A percentile compares a stretch with the other conserved stretches of the same genome.
phyloP scores from a whole-genome alignment of 2,797 vertebrate species.

The Microtus agrestis region DNA sequence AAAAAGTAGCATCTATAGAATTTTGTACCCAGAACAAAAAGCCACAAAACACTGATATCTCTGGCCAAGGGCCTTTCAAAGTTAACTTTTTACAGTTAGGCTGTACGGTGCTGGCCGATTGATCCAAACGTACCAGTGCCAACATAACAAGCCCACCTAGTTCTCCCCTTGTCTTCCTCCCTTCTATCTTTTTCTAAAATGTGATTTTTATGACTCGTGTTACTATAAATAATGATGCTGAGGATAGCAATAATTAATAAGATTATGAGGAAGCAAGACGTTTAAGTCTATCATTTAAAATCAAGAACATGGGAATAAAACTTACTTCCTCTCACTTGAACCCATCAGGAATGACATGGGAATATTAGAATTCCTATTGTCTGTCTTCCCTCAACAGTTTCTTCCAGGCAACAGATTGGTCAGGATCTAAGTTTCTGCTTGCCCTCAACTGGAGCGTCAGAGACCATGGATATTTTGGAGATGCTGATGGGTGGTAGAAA shows the following conservation, averaged over 20 bases:
- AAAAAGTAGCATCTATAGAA: background rate
- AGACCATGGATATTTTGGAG: background rate
- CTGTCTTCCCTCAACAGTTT: constrained; percentile 7
- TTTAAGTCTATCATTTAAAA: constrained; percentile 43
- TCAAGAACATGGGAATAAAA: background rate
- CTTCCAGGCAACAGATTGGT: constrained; percentile 5
- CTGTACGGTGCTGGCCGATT: background rate
- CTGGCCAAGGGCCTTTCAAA: background rate
- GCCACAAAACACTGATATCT: constrained; percentile 34
- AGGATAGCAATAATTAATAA: background rate
- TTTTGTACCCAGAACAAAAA: constrained; percentile 43
- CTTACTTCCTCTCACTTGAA: background rate
- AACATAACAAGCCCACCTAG: background rate
- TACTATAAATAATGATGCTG: constrained; percentile 24
- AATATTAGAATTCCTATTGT: background rate
- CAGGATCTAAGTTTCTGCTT: constrained; percentile 16
- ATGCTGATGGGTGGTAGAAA: background rate
- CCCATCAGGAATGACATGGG: background rate
- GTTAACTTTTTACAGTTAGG: background rate
- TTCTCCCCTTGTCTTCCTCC: background rate
- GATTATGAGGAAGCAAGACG: background rate
- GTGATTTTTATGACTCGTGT: constrained; percentile 39
- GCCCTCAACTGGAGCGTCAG: background rate
- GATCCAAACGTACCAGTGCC: background rate
- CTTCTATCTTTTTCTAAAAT: constrained; percentile 11